Evolutionary conservation across 2,113 vertebrate species (phyloP).

Genomic region (Sturnira hondurensis): DNA sequence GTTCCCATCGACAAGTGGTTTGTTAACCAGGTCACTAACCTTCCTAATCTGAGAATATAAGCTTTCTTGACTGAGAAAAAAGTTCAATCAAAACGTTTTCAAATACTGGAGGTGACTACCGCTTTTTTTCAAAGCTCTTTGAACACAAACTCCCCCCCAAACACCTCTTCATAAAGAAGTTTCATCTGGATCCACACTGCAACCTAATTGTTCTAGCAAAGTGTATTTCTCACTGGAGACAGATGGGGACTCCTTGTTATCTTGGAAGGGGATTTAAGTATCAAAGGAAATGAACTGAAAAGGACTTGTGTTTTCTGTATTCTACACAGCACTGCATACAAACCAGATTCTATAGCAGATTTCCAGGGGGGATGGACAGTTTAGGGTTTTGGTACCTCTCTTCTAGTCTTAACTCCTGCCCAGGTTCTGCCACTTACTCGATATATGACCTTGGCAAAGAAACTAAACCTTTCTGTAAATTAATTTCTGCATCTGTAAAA

Average conservation of each 20-base stretch:
- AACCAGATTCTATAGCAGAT: background rate
- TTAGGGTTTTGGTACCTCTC: background rate
- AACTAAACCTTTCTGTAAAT: background rate
- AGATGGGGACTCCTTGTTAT: background rate
- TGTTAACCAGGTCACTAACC: slow-evolving; percentile 49
- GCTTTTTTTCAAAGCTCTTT: slow-evolving; percentile 34
- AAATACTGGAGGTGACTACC: background rate
- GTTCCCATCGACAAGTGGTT: slow-evolving; percentile 14
- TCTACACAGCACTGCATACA: background rate
- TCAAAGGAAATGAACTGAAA: background rate
- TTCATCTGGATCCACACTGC: background rate
- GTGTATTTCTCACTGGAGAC: background rate
- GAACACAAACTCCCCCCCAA: background rate
- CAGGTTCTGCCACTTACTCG: background rate
- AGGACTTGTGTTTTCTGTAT: background rate
- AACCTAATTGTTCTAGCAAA: background rate
- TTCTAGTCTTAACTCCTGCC: background rate
- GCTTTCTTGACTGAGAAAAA: slow-evolving; percentile 51
- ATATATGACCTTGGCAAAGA: background rate
- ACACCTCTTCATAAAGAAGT: background rate
- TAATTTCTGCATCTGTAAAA: background rate
- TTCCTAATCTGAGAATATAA: slow-evolving; percentile 35
- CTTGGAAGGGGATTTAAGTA: slow-evolving; percentile 3
- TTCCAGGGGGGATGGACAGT: background rate
- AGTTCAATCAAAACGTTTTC: slow-evolving; percentile 35